Evolutionary conservation across 2,888 invertebrate genomes (phyloP), one percentile per base, ranked within the genome.

Genomic region (Amiota communis): DNA sequence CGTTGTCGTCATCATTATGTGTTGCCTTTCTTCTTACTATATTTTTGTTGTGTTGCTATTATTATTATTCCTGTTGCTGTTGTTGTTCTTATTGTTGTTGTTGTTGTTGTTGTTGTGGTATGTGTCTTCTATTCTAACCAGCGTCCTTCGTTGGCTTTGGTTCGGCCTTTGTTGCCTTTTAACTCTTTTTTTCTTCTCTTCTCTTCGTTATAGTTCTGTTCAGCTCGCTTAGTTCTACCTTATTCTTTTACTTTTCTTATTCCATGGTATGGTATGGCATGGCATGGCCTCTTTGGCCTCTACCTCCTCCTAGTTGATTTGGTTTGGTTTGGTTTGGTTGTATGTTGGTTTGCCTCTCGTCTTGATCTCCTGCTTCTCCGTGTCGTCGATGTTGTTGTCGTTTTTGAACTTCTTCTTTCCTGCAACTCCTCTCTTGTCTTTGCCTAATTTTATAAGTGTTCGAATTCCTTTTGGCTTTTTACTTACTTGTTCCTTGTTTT

Each of bases 391-490:
- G 36, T 36, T 36, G 36, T 36, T 36, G 36, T 36, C 36, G 36
- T 65, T n/a, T 64, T 64, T 48, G 15, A 8, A 13, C 17, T 10
- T 15, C 65, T 47, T 65, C 48, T 1, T 17, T 48, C 56, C 67
- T 56, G 12, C 10, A 65, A 15, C 61, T 53, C n/a, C 59, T 13
- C 74, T n/a, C 74, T 74, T 77, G 77, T 59, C 59, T 20, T 15
- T 20, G 4, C 17, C 59, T 78, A 73, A 75, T 75, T 78, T 79
- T 74, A n/a, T n/a, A 78, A 85, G 84, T 83, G 82, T 81, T 78
- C 78, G 76, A 80, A 86, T 83, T 83, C 83, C 78, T 77, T 68
- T 63, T 77, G 64, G 48, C 72, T 72, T 68, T 49, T 73, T 68
- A 71, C 70, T 73, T 68, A 71, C 70, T 73, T 73, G 74, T 70